phyloP scores from a whole-genome alignment of 2,888 invertebrate species.

The Teleiodes luculella region DNA sequence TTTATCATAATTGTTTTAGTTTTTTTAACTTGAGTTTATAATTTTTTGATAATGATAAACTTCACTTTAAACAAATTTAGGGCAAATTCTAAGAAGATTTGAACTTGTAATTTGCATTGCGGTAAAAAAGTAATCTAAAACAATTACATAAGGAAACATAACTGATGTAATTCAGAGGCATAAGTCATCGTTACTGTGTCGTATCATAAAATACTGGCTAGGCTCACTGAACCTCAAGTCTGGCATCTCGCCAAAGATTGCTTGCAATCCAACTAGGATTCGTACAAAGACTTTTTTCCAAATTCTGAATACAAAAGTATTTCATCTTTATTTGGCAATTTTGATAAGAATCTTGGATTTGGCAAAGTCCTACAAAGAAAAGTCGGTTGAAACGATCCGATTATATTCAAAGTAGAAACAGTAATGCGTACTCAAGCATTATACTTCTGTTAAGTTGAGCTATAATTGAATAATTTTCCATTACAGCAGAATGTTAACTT shows the following conservation, averaged over 20 bases:
- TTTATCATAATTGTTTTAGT: too few relatives aligned
- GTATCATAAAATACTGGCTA: constrained; percentile 34
- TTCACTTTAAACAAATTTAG: too few relatives aligned
- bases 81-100: too few relatives aligned
- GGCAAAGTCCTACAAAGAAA: constrained; percentile 4
- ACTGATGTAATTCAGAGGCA: constrained; percentile 29
- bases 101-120: neutral
- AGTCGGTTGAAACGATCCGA: neutral
- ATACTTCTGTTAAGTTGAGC: too few relatives aligned
- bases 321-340: constrained; percentile 11
- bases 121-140: neutral
- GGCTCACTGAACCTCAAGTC: constrained; percentile 28
- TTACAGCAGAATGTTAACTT: too few relatives aligned
- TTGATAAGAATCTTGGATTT: constrained; percentile 10
- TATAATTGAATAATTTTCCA: too few relatives aligned
- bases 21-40: too few relatives aligned
- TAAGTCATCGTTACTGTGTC: constrained; percentile 30
- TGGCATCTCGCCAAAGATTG: constrained; percentile 30
- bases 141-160: constrained; percentile 28
- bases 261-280: constrained; percentile 11
- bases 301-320: constrained; percentile 8
- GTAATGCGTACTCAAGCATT: neutral
- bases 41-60: too few relatives aligned
- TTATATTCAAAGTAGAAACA: neutral
- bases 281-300: constrained; percentile 8